A percentile compares a stretch with the other conserved stretches of the same genome.
These are phyloP conservation scores for Acromyrmex echinatior DNA, from an alignment of 1,140 invertebrate genomes.

Conservation along the genomic window DNA sequence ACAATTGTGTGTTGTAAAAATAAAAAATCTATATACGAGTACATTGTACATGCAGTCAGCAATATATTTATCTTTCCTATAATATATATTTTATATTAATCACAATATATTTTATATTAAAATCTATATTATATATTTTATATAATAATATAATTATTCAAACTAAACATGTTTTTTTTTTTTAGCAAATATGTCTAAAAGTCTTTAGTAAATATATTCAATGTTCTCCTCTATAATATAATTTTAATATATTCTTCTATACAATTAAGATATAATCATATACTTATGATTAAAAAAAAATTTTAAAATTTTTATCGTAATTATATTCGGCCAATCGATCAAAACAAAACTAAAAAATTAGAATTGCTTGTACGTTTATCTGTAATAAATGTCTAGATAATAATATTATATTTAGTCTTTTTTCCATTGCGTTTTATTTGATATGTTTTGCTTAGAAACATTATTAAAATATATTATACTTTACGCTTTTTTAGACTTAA, in stretches of 20 bases:
- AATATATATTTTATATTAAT: background rate
- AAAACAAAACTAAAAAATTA: too few species aligned
- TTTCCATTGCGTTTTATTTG: too few species aligned
- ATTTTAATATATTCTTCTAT: background rate
- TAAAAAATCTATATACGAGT: slow-evolving; percentile 45
- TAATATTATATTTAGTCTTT: too few species aligned
- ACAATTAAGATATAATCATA: background rate
- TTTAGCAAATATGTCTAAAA: background rate
- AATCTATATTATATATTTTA: background rate
- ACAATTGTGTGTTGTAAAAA: slow-evolving; percentile 67
- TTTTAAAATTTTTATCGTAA: too few species aligned
- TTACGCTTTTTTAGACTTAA: too few species aligned
- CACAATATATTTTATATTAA: background rate
- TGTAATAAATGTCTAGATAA: too few species aligned
- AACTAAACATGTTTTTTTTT: too few species aligned
- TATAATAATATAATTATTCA: too few species aligned
- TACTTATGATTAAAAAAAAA: background rate
- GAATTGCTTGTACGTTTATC: too few species aligned
- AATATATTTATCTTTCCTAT: background rate
- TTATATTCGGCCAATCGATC: too few species aligned
- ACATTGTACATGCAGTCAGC: background rate
- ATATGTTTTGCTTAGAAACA: too few species aligned
- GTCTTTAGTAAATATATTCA: background rate
- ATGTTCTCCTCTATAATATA: background rate
- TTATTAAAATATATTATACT: too few species aligned